Evolutionary conservation across 2,113 vertebrate species (phyloP).

Genomic region (Otolemur garnettii): DNA sequence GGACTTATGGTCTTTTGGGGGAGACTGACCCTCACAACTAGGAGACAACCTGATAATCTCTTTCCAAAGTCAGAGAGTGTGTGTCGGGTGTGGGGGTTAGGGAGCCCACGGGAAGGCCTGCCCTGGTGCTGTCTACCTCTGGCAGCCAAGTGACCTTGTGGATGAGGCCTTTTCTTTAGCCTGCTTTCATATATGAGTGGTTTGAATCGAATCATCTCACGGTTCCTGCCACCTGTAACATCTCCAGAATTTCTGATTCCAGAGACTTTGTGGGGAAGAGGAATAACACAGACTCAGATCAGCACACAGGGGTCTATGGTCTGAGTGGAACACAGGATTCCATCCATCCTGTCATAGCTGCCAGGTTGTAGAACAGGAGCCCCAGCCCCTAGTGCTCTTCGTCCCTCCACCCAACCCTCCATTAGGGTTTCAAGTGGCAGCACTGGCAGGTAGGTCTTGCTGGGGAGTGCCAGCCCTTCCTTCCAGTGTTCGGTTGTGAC

Average conservation of each 20-base stretch:
- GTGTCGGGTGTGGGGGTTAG: accelerated
- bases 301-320: neutral
- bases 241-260: slow-evolving; percentile 15
- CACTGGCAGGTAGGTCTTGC: neutral
- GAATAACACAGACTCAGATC: neutral
- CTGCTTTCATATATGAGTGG: neutral
- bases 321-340: neutral
- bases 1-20: neutral
- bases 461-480: neutral
- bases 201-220: neutral
- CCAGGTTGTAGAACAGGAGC: neutral
- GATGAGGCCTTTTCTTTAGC: neutral
- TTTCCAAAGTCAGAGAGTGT: neutral
- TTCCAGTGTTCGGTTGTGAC: neutral
- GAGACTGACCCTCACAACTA: neutral
- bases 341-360: neutral
- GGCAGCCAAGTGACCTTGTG: neutral
- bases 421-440: accelerated
- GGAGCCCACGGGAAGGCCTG: neutral
- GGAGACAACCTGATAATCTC: neutral
- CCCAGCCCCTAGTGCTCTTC: neutral
- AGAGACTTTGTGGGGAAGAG: neutral
- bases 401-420: accelerated
- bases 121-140: neutral
- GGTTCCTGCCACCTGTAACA: neutral